Base-by-base conservation (phyloP, 2,113 vertebrate species). In the Thalassarche chlororhynchos region DNA sequence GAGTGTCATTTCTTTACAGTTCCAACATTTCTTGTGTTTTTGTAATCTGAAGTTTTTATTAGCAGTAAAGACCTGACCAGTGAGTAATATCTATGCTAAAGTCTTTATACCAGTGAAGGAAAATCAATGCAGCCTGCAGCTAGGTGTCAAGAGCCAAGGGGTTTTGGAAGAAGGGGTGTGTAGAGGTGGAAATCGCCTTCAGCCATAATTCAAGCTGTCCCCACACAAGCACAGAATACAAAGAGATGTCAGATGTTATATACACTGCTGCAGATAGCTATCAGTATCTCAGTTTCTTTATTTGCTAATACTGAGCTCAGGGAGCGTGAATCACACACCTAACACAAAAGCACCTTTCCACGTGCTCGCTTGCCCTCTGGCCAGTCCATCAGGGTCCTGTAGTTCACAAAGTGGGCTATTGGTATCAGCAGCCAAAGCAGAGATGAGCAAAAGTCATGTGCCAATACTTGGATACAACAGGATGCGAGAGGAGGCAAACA, bases 51-150 rank as follows among this genome's bases (percentile, higher is more conserved):
- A 58, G 90, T 58, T 87, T 97, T 95, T 90, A 97, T 96, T 92
- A 96, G 95, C 83, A 42, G 95, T 87, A 88, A 96, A 96, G 90
- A 87, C 88, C 89, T 81, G 90, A 92, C 76, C 94, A 94, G 86
- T 95, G 87, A 98, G 87, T 96, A 97, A 98, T 96, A 97, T 74
- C 94, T 85, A 89, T 32, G 94, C 89, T 96, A 57, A 95, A 87
- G 94, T 93, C 96, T 97, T 97, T 97, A 97, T 96, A 96, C 7
- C 69, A 81, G 90, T 97, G 97, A 98, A 98, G 55, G 95, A 93
- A 98, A 98, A 98, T 98, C 97, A 97, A 98, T 98, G 93, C 85
- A 49, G 87, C 94, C 87, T 89, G 82, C 76, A 96, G 95, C 80
- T 54, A 85, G 79, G 89, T 96, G 93, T 97, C 97, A 97, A 69